Base-by-base conservation (phyloP, 2,797 vertebrate genomes). In the Emydoidea blandingii region DNA sequence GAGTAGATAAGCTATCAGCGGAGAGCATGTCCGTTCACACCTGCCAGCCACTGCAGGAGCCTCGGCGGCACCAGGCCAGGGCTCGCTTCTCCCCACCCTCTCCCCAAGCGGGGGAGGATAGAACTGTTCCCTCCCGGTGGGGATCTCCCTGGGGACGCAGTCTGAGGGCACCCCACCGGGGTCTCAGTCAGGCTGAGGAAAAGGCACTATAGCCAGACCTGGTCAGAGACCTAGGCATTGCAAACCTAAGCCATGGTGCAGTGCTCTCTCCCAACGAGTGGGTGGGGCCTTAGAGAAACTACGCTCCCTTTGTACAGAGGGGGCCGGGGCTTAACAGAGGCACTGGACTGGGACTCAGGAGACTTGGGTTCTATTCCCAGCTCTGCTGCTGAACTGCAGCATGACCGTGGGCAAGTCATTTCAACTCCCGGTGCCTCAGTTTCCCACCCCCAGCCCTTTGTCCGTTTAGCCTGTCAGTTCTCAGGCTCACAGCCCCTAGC, bases 61-160 rank as follows among this genome's bases (percentile, higher is more conserved):
- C n/a, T 3, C 27, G 4, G 11, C 5, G 2, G 27, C 59, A 21
- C 16, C 23, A 29, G 49, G 10, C 49, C 2, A 3, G 65, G 16
- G 49, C 5, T 72, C 34, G 12, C 81, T 12, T 19, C 19, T 37
- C 37, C 68, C 37, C 21, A 5, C 15, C 15, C 31, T 15, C 59
- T 62, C 31, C 31, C 31, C 3, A 3, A 14, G 29, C 8, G 4
- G 16, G 34, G 34, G 56, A 27, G 27, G 29, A 27, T 27, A 12
- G 27, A 29, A 12, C 27, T 57, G 56, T 27, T 57, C 56, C 56
- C 54, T 25, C 8, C 54, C 4, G 9, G 23, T 23, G 21, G 21
- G 54, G 54, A 54, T 54, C 54, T 54, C 54, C 54, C 54, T 54
- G 54, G 54, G 9, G 54, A 54, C 9, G 4, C 53, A 54, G 53